Base-by-base conservation (phyloP, 2,113 vertebrate species). In the Anseranas semipalmata region DNA sequence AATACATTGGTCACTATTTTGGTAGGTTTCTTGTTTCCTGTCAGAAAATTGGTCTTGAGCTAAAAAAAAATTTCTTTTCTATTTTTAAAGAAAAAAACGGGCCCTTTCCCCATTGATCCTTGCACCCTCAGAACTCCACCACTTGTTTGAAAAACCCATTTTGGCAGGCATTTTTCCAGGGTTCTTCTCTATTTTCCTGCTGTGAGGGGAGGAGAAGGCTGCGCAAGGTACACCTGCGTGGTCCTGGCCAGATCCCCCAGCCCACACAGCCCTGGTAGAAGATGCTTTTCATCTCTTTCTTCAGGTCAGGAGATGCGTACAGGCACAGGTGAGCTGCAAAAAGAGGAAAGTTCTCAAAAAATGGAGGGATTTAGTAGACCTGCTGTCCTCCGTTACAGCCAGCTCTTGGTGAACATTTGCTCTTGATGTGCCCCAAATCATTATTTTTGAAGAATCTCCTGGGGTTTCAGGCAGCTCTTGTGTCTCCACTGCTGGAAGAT, bases 1-100 rank as follows among this genome's bases (percentile, higher is more conserved):
- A 89, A 55, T 60, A 95, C 55, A 91, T 62, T 84, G 84, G 55
- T 68, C 83, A 53, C 35, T 62, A 46, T 77, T 83, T 84, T 86
- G 67, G 93, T 75, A 86, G 76, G 84, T 88, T 62, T 89, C 48
- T 71, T 48, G 30, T 32, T 48, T 66, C 76, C 68, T 86, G 93
- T 72, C 73, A 84, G 46, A 60, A 89, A 67, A 78, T 35, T 46
- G 1, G 3, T 39, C 68, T 76, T 45, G 21, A 37, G 77, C 48
- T 80, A 52, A 48, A 27, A 32, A 3, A 43, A 50, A 33, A 66
- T 60, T 72, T 18, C 19, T 89, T 41, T 63, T 58, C 56, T 72
- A 9, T 67, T 95, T 89, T 84, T 53, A 22, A 55, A 62, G n/a
- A 10, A 39, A 18, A 86, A 46, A 53, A 18, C 0, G 13, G 15